Conservation (phyloP, 2,888 invertebrate species). For the Netelia inedita region DNA sequence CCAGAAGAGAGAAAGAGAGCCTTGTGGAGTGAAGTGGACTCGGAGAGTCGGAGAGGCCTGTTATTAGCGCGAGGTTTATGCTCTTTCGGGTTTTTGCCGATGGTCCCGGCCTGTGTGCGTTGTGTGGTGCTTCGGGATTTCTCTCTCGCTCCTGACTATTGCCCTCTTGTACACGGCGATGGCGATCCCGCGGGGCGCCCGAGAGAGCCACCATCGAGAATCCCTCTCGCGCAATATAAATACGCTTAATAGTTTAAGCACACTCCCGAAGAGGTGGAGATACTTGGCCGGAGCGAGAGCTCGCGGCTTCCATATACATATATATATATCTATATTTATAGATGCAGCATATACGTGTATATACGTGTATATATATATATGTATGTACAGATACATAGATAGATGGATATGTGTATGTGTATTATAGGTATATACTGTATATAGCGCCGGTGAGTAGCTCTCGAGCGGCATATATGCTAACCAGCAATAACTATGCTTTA, state of each 20-base stretch:
- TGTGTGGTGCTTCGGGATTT: constrained; percentile 26
- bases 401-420: constrained; percentile 18
- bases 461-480: constrained; percentile 80
- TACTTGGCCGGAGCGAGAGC: constrained; percentile 59
- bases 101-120: constrained; percentile 69
- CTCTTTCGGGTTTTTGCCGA: constrained; percentile 84
- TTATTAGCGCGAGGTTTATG: constrained; percentile 85
- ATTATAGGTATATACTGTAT: constrained; percentile 22
- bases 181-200: constrained; percentile 52
- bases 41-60: constrained; percentile 81
- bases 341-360: not conserved
- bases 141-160: constrained; percentile 28
- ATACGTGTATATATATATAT: constrained; percentile 18
- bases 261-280: constrained; percentile 76
- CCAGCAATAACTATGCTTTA: constrained; percentile 84
- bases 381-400: constrained; percentile 1
- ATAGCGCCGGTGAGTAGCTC: constrained; percentile 36
- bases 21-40: constrained; percentile 75
- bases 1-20: constrained; percentile 48
- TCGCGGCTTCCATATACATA: not conserved
- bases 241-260: constrained; percentile 85
- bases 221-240: constrained; percentile 83
- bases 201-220: constrained; percentile 29
- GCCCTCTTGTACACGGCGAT: constrained; percentile 73
- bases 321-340: not conserved